Percentiles rank a stretch among this genome's conserved stretches.
These are phyloP conservation scores for Stratiomys singularior DNA, from an alignment of 2,888 invertebrate species.

Conservation along the genomic window DNA sequence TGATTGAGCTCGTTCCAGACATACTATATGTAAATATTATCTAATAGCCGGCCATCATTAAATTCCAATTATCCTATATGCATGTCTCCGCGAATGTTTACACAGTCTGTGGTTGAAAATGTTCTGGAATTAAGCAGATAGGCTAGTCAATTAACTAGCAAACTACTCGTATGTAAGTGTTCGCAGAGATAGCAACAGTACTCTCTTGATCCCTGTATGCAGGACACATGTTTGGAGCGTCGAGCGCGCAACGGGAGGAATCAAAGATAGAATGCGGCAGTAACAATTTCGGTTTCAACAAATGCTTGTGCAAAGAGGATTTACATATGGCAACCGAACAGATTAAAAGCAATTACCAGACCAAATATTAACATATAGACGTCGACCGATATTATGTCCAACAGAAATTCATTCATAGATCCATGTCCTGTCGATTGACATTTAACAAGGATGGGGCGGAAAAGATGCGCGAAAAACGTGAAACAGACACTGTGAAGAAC, in stretches of 20 bases:
- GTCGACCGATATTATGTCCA: slow-evolving; percentile 38
- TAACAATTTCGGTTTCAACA: not conserved
- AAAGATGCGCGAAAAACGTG: not conserved
- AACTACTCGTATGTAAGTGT: not conserved
- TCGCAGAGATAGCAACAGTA: not conserved
- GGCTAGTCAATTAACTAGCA: not conserved
- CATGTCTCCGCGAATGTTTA: slow-evolving; percentile 29
- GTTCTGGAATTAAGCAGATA: not conserved
- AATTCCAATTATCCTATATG: slow-evolving; percentile 38
- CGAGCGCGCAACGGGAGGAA: not conserved
- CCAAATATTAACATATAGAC: slow-evolving; percentile 42
- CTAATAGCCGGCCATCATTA: slow-evolving; percentile 38
- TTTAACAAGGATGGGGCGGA: not conserved
- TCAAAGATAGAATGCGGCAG: slow-evolving; percentile 9
- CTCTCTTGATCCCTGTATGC: not conserved
- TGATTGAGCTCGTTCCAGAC: not conserved
- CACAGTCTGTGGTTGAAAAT: slow-evolving; percentile 37
- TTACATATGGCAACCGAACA: slow-evolving; percentile 41
- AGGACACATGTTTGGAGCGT: not conserved
- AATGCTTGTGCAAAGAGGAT: slow-evolving; percentile 3
- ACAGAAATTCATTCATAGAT: slow-evolving; percentile 31
- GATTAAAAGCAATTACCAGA: slow-evolving; percentile 42
- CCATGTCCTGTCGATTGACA: slow-evolving; percentile 8
- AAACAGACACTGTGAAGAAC: not conserved
- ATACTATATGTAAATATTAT: slow-evolving; percentile 35